Conservation (phyloP, 2,113 vertebrate species). For the Vulpes lagopus region DNA sequence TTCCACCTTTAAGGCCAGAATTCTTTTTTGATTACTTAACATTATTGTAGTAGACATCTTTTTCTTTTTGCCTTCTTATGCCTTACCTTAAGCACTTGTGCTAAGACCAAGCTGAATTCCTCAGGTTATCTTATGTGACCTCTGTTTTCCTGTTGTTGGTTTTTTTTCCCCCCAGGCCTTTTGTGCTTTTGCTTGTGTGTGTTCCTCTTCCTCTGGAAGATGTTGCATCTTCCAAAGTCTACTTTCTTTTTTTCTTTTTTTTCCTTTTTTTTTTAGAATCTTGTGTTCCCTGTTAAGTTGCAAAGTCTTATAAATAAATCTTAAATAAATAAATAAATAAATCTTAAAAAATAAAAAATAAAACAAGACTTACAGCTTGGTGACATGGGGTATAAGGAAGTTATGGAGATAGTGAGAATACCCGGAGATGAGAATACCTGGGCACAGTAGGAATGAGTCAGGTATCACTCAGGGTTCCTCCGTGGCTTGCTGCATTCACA, state of each 20-base stretch:
- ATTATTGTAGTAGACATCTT: neutral
- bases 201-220: neutral
- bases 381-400: neutral
- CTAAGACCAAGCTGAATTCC: neutral
- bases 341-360: no score
- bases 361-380: neutral
- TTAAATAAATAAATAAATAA: no score
- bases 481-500: neutral
- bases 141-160: neutral
- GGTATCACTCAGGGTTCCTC: neutral
- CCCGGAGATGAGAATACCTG: neutral
- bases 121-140: neutral
- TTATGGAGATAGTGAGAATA: neutral
- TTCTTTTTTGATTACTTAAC: slow-evolving; percentile 1
- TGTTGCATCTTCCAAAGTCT: slow-evolving; percentile 1
- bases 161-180: neutral
- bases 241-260: neutral
- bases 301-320: neutral
- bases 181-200: neutral
- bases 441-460: neutral
- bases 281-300: neutral
- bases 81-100: neutral
- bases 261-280: slow-evolving; percentile 34
- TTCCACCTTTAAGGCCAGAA: neutral
- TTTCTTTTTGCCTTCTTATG: neutral